Conservation (phyloP, 2,113 vertebrate species). For the Meleagris gallopavo region DNA sequence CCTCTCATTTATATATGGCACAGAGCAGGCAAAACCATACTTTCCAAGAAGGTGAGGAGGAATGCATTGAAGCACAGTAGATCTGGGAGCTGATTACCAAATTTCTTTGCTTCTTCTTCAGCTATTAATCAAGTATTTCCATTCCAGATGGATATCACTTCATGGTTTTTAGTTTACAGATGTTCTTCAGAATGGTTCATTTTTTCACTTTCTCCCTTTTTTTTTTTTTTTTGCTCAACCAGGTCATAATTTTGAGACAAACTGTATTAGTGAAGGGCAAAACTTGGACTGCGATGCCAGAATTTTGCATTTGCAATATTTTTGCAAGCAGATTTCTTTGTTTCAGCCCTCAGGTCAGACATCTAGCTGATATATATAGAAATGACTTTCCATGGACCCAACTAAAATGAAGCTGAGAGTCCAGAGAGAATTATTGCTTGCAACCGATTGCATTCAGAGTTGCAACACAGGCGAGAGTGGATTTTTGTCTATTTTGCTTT, state of each 20-base stretch:
- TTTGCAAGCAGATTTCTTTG: slow-evolving; percentile 11
- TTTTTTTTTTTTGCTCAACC: neutral
- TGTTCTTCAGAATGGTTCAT: neutral
- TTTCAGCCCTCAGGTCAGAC: slow-evolving; percentile 48
- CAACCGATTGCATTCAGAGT: slow-evolving; percentile 35
- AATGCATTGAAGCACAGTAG: neutral
- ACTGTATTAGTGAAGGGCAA: neutral
- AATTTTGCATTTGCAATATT: neutral
- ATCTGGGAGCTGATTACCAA: neutral
- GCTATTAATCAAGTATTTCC: neutral
- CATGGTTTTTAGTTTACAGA: neutral
- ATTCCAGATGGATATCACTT: neutral
- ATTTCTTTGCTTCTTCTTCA: neutral
- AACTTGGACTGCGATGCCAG: neutral
- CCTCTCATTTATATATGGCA: neutral
- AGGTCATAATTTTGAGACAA: slow-evolving; percentile 7
- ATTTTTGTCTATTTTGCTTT: neutral
- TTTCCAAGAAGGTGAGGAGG: neutral
- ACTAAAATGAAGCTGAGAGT: slow-evolving; percentile 17
- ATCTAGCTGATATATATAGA: slow-evolving; percentile 53
- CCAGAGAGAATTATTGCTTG: slow-evolving; percentile 51
- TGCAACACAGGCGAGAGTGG: slow-evolving; percentile 58
- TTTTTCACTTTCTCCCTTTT: neutral
- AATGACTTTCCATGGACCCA: slow-evolving; percentile 18
- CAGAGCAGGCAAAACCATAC: neutral